These are phyloP conservation scores for Nematolebias whitei DNA, from an alignment of 2,113 vertebrate species.

Conservation along the genomic window DNA sequence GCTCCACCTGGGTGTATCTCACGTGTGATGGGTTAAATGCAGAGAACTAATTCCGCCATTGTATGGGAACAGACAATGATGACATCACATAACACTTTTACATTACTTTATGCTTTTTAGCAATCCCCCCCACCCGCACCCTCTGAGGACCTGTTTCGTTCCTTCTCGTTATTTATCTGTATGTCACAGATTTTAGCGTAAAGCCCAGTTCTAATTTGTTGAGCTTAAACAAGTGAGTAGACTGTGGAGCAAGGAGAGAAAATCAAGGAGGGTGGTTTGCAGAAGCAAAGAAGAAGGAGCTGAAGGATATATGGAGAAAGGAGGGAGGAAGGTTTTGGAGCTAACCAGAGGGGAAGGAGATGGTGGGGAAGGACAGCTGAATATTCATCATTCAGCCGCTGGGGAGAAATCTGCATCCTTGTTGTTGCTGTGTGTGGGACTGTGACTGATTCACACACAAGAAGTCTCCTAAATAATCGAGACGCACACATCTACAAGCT, in stretches of 20 bases:
- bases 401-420: conserved; percentile 29
- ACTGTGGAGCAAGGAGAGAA: conserved; percentile 37
- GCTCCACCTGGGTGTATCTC: no score
- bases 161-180: conserved; percentile 59
- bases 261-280: conserved; percentile 35
- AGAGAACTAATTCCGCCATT: no score
- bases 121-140: conserved; percentile 29
- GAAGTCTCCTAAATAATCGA: conserved; percentile 1
- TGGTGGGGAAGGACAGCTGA: conserved; percentile 48
- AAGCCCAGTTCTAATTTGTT: conserved; percentile 51
- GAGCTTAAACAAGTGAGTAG: conserved; percentile 48
- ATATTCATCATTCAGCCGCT: conserved; percentile 54
- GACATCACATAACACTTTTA: no score
- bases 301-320: conserved; percentile 28
- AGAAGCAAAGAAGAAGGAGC: conserved; percentile 39
- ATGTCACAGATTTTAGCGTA: conserved; percentile 43
- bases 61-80: no score
- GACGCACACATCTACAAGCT: conserved; percentile 24
- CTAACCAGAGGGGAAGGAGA: conserved; percentile 43
- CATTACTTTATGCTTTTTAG: no score
- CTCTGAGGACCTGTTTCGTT: conserved; percentile 42
- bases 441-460: conserved; percentile 7
- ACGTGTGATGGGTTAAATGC: no score
- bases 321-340: conserved; percentile 27
- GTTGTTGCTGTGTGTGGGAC: conserved; percentile 23